Base-by-base conservation (phyloP, 2,797 vertebrate genomes). In the Prionace glauca region DNA sequence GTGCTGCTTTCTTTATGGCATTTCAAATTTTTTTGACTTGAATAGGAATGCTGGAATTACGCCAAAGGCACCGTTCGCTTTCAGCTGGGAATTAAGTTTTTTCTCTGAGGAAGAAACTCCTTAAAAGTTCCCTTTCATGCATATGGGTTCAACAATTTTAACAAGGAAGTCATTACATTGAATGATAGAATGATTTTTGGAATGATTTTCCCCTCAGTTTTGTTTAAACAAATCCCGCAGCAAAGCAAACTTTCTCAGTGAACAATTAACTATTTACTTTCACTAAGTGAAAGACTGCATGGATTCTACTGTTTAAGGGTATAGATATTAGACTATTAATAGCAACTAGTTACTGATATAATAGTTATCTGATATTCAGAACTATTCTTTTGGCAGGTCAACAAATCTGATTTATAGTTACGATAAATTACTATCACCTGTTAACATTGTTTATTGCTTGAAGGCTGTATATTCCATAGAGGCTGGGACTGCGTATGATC, bases 31-130 rank as follows among this genome's bases (percentile, higher is more conserved):
- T 94, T 56, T 45, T 77, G 71, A 74, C 69, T 77, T 95, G 93
- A 95, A 77, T 60, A 97, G 97, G 98, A 98, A 98, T 98, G 97
- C 97, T 98, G 98, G 98, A 97, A 95, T 95, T 95, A 95, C 26
- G 98, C 98, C 97, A 98, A 97, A 96, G 96, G 97, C 97, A 97
- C 96, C 97, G 97, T 97, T 97, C 96, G 95, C 97, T 98, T 97
- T 97, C 98, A 97, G 96, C 97, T 97, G 96, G 96, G 97, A 96
- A 96, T 97, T 96, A 96, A 96, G 96, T 96, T 96, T 97, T 97
- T 97, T 97, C 97, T 97, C 96, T 96, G 79, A 96, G 95, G 96
- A 96, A 84, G 95, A 92, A 96, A 92, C 93, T 77, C 93, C 45
- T 95, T 77, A 95, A 95, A 95, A 95, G 50, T 95, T 95, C 41